Evolutionary conservation across 2,888 invertebrate species (phyloP).

Genomic region (Sialis fuliginosa): DNA sequence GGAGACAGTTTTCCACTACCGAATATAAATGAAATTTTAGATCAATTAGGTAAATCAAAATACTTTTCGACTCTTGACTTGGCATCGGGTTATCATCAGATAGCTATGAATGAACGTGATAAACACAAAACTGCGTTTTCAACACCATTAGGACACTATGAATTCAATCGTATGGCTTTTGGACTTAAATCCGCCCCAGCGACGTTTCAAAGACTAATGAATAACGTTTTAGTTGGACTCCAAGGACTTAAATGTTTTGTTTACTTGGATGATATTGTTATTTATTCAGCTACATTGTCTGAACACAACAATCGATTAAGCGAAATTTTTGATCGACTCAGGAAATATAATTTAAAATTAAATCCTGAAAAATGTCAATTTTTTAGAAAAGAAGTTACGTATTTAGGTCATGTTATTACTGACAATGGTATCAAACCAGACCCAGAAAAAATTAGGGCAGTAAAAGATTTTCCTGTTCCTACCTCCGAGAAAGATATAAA

Average conservation of each 20-base stretch:
- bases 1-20: slow-evolving; percentile 19
- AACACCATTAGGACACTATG: slow-evolving; percentile 17
- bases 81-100: slow-evolving; percentile 22
- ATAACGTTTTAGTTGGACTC: slow-evolving; percentile 17
- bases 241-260: slow-evolving; percentile 16
- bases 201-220: slow-evolving; percentile 22
- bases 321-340: slow-evolving; percentile 8
- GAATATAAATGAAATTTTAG: slow-evolving; percentile 19
- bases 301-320: slow-evolving; percentile 8
- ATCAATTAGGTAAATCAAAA: slow-evolving; percentile 18
- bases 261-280: slow-evolving; percentile 18
- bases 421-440: slow-evolving; percentile 14
- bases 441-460: slow-evolving; percentile 13
- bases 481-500: slow-evolving; percentile 15
- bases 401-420: slow-evolving; percentile 16
- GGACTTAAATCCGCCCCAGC: slow-evolving; percentile 23
- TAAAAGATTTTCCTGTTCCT: slow-evolving; percentile 13
- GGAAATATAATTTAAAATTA: slow-evolving; percentile 8
- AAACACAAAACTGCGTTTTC: slow-evolving; percentile 20
- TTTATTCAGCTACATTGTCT: slow-evolving; percentile 13
- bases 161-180: slow-evolving; percentile 20
- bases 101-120: slow-evolving; percentile 15
- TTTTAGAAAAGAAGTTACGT: slow-evolving; percentile 11
- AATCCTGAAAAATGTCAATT: slow-evolving; percentile 12
- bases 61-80: slow-evolving; percentile 21